Percentiles rank a stretch among this genome's conserved stretches.
phyloP scores from a whole-genome alignment of 2,113 vertebrate species.

The Menidia beryllina region DNA sequence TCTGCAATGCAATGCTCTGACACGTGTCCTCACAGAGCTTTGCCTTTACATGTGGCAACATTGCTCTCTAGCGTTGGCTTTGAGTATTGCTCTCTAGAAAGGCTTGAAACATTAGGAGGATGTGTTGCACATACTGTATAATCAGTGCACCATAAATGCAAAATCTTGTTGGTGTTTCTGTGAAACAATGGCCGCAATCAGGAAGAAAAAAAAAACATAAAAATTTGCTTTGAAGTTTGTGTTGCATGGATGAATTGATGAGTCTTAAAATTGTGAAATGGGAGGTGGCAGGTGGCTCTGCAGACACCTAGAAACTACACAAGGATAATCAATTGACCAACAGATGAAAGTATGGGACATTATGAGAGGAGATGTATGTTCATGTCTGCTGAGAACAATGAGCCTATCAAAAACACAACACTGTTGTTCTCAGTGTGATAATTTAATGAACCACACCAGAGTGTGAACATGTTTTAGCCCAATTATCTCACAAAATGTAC shows the following conservation, averaged over 20 bases:
- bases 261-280: background rate
- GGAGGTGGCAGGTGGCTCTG: background rate
- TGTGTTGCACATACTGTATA: conserved; percentile 10
- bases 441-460: conserved; percentile 30
- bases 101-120: background rate
- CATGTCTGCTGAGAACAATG: conserved; percentile 15
- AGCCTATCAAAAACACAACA: conserved; percentile 12
- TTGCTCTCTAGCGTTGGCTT: conserved; percentile 69
- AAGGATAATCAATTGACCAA: background rate
- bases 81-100: conserved; percentile 19
- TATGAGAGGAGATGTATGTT: conserved; percentile 1
- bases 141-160: conserved; percentile 20
- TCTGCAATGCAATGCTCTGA: background rate
- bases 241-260: conserved; percentile 9
- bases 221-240: conserved; percentile 7
- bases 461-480: conserved; percentile 52
- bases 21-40: background rate
- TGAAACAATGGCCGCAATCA: conserved; percentile 19
- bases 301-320: background rate
- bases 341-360: background rate
- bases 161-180: conserved; percentile 15
- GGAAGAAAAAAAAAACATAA: background rate
- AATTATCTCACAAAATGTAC: conserved; percentile 54
- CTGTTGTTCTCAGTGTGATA: conserved; percentile 41
- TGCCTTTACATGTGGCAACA: conserved; percentile 45